Evolutionary conservation across 1,140 invertebrate species (phyloP), one percentile per base, ranked within the genome.

Genomic region (Anoplolepis gracilipes): DNA sequence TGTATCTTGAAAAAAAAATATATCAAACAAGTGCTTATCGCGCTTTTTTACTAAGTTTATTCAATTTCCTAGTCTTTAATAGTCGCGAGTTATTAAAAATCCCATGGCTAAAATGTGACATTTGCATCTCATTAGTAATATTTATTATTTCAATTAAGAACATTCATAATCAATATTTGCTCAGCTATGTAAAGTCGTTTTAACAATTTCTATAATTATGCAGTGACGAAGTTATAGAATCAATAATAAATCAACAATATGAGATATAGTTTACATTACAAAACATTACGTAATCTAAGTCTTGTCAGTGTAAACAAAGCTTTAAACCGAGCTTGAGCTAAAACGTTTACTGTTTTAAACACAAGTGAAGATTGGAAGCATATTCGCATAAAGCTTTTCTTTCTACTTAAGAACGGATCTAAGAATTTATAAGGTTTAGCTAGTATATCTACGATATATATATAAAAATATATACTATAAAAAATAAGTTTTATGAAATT

Each of bases 151-250:
- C 46, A 16, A 55, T 79, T 16, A 53, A 28, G 67, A 62, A 67
- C 22, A 16, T 69, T 55, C 1, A 25, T 53, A 36, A 67, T 11
- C 22, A 16, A 79, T 79, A 57, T 33, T 39, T 55, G 22, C 10
- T 55, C 11, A 10, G 0, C 16, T 28, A 22, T 67, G 25, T 67
- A 79, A 75, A 28, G 7, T 39, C 42, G 36, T 13, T 2, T 78
- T n/a, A 4, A 25, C n/a, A 28, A 19, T 55, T 79, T 57, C 46
- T 57, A 79, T 69, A 79, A 79, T 69, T 79, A 69, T 25, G 22
- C 42, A 8, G 39, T 53, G 65, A 67, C 10, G n/a, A 55, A 16
- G 69, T 79, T 22, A 4, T 57, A 79, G 69, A 69, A 57, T 28
- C 30, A 25, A 69, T 39, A 1, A 2, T 3, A 13, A 2, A 65